Conservation (phyloP, 35 echinoderm and acorn worm genomes). For the Apostichopus californicus region DNA sequence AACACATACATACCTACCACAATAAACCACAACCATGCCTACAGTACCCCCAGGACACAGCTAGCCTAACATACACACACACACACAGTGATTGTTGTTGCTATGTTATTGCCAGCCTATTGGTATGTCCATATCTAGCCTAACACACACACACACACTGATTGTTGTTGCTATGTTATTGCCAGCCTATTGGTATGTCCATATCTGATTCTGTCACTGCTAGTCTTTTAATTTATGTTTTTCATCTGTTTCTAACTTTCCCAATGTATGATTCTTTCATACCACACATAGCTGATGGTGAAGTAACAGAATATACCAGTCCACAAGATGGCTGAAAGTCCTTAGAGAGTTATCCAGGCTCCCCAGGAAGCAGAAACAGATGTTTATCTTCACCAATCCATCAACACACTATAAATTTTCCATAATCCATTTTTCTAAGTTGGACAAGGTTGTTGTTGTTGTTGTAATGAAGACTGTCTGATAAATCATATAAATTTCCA, state of each 20-base stretch:
- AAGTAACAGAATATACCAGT: neutral
- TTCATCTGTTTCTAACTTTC: neutral
- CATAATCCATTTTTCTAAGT: constrained; percentile 1
- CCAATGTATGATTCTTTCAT: neutral
- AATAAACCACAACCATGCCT: no score
- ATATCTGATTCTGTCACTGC: neutral
- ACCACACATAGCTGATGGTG: neutral
- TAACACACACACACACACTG: no score
- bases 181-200: no score
- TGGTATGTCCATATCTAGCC: no score
- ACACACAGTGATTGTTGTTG: no score
- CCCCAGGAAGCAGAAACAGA: neutral
- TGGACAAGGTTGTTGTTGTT: neutral
- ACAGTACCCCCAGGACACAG: no score
- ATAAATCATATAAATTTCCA: neutral
- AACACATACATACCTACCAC: no score
- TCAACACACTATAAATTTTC: neutral
- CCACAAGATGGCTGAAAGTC: neutral
- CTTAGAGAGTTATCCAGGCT: neutral
- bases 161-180: no score
- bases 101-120: no score
- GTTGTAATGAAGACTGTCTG: neutral
- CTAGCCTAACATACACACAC: no score
- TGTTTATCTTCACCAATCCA: neutral
- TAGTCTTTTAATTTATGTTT: neutral